A percentile compares a stretch with the other conserved stretches of the same genome.
phyloP scores from a whole-genome alignment of 2,888 invertebrate genomes.

The Apamea crenata region DNA sequence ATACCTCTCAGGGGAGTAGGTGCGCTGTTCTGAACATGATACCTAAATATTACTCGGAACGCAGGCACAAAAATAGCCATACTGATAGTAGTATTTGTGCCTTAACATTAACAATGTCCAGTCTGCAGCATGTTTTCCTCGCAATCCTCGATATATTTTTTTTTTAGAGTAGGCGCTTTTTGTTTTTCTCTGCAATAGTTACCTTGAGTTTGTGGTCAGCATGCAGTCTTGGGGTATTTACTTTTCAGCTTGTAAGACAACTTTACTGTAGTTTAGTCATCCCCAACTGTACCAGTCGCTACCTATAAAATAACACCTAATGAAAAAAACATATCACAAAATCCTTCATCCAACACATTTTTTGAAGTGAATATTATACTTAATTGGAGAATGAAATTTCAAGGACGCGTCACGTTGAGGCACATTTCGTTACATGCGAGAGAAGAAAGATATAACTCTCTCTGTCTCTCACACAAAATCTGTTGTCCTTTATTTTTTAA shows the following conservation, averaged over 20 bases:
- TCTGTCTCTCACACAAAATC: background rate
- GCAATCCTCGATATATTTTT: background rate
- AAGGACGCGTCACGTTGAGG: background rate
- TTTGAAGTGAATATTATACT: background rate
- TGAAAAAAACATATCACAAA: background rate
- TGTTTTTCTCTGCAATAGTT: background rate
- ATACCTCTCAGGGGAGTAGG: slow-evolving; percentile 1
- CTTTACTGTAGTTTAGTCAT: background rate
- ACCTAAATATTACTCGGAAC: background rate
- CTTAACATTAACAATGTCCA: background rate
- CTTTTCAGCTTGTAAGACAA: background rate
- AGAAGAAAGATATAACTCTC: background rate
- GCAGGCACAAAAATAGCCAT: background rate
- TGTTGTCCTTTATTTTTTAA: background rate
- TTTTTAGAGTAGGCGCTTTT: background rate
- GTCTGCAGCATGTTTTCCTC: background rate
- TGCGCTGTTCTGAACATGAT: background rate
- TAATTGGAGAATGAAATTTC: background rate
- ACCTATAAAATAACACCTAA: background rate
- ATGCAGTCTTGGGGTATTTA: background rate
- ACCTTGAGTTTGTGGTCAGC: background rate
- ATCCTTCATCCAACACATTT: background rate
- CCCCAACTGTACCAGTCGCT: background rate
- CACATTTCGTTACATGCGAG: background rate
- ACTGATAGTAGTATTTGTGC: background rate